A percentile compares a stretch with the other conserved stretches of the same genome.
Evolutionary conservation across 1,140 invertebrate species (phyloP).

Genomic region (Anadara kagoshimensis): DNA sequence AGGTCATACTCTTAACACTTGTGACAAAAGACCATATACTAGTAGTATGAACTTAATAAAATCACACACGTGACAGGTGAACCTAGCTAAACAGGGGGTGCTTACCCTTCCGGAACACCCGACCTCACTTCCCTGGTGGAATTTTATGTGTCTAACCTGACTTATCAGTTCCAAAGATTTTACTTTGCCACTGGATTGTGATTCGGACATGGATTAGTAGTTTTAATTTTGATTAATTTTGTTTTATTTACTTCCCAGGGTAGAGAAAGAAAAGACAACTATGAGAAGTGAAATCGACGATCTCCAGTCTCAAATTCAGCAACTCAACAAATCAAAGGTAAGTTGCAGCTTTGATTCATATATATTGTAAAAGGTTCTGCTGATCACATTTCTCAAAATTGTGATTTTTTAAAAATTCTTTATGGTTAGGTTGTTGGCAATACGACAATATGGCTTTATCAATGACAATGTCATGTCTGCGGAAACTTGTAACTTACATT

Average conservation of each 20-base stretch:
- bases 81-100: too few species aligned
- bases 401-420: background rate
- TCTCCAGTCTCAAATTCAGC: conserved; percentile 86
- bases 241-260: conserved; percentile 78
- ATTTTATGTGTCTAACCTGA: too few species aligned
- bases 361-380: background rate
- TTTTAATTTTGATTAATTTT: too few species aligned
- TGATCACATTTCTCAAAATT: background rate
- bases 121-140: too few species aligned
- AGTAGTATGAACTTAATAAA: too few species aligned
- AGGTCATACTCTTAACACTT: too few species aligned
- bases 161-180: too few species aligned
- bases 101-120: too few species aligned
- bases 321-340: conserved; percentile 96
- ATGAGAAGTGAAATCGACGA: conserved; percentile 96
- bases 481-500: background rate
- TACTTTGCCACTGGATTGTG: too few species aligned
- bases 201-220: too few species aligned
- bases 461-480: background rate
- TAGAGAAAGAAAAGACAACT: conserved; percentile 96
- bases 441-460: background rate
- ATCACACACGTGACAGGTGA: too few species aligned
- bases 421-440: background rate
- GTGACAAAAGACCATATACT: too few species aligned
- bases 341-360: conserved; percentile 45